Evolutionary conservation across 2,888 invertebrate species (phyloP), one percentile per base, ranked within the genome.

Genomic region (Myathropa florea): DNA sequence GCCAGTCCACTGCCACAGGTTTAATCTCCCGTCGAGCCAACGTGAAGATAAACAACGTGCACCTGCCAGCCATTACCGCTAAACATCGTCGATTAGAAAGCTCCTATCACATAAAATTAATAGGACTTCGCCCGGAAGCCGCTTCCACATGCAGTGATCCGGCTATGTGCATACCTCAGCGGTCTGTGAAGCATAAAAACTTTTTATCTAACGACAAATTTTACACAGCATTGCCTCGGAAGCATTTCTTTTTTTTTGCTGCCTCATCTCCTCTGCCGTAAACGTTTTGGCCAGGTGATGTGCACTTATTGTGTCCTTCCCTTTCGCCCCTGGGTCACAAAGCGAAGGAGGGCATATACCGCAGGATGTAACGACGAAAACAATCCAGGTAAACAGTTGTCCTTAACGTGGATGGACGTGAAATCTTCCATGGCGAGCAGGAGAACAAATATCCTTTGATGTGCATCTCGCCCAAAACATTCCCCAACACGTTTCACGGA

Each of bases 131-230:
- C 67, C 80, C 67, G 64, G 71, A 57, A 64, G 71, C 78, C 23
- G 2, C 39, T 21, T 59, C 39, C 14, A 71, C 64, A 57, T 33
- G 0, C n/a, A 14, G 57, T 14, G 26, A 46, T 30, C 6, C 33
- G 23, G 3, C 39, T 39, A 55, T 21, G 26, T 71, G 24, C 39
- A 63, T 57, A 63, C 53, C 33, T 12, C n/a, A 39, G 46, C 61
- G 39, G 39, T 46, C 18, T 12, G 7, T 24, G 26, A 26, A 61
- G 67, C 57, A 26, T 53, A 33, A 75, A 70, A 75, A 75, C 55
- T 65, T 77, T 85, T 77, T 85, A 73, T 82, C 77, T 70, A 70
- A 77, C 81, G 82, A 65, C 46, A 73, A 64, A 64, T 70, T 72
- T 55, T 70, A 64, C 68, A 77, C 57, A 55, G 61, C 76, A 75